Percentiles rank a stretch among this genome's conserved stretches.
These are phyloP conservation scores for Chelidonichthys spinosus DNA, from an alignment of 2,797 vertebrate genomes.

Conservation along the genomic window DNA sequence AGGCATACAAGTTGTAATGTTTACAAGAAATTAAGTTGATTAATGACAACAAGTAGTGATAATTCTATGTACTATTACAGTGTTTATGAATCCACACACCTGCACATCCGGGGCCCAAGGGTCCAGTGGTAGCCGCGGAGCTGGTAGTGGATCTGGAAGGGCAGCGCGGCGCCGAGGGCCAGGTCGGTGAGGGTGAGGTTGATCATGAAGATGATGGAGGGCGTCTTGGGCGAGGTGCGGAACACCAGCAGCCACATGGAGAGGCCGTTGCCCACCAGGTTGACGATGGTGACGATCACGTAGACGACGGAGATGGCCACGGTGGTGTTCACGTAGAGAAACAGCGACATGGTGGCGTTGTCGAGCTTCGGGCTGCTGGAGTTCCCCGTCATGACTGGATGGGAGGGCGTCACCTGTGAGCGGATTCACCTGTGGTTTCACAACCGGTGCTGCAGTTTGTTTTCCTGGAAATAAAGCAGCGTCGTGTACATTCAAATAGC, in stretches of 20 bases:
- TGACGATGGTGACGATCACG: slow-evolving; percentile 83
- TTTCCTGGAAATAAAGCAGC: background rate
- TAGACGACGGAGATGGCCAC: slow-evolving; percentile 85
- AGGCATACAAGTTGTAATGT: too few species aligned
- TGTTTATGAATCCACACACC: slow-evolving; percentile 43
- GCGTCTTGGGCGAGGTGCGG: slow-evolving; percentile 87
- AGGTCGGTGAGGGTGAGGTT: slow-evolving; percentile 93
- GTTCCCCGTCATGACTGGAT: slow-evolving; percentile 73
- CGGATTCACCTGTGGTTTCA: background rate
- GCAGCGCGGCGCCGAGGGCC: slow-evolving; percentile 86
- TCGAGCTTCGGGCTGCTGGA: slow-evolving; percentile 78
- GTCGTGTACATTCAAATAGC: background rate
- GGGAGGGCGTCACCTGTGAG: slow-evolving; percentile 36
- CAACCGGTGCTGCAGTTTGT: background rate
- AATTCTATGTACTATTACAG: too few species aligned
- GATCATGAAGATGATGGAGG: slow-evolving; percentile 95
- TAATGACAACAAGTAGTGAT: too few species aligned
- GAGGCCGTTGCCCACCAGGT: slow-evolving; percentile 89
- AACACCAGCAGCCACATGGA: slow-evolving; percentile 91
- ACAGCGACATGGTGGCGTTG: slow-evolving; percentile 84
- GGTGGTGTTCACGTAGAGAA: slow-evolving; percentile 74
- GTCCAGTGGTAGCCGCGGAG: slow-evolving; percentile 86
- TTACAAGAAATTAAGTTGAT: too few species aligned
- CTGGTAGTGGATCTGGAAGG: slow-evolving; percentile 93
- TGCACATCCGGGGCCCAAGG: slow-evolving; percentile 86